Evolutionary conservation across 2,797 vertebrate species (phyloP).

Genomic region (Manis javanica): DNA sequence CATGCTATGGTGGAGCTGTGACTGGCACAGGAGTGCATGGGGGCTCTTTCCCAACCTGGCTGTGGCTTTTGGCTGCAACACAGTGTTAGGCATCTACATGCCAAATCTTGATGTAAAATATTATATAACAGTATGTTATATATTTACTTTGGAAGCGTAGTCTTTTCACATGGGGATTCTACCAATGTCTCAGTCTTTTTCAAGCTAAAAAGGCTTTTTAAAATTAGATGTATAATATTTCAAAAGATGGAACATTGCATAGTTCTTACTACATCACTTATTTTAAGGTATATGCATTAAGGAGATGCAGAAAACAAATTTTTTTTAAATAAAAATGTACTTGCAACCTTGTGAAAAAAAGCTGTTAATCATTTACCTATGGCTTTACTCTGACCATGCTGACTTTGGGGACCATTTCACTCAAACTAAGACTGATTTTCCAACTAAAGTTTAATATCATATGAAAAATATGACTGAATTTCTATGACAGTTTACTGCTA

Average conservation of each 20-base stretch:
- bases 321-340: neutral
- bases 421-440: slow-evolving; percentile 16
- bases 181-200: neutral
- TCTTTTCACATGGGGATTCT: neutral
- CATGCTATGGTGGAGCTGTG: neutral
- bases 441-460: neutral
- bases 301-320: neutral
- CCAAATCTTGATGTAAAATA: neutral
- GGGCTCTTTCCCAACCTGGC: neutral
- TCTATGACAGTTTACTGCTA: slow-evolving; percentile 18
- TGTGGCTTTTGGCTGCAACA: neutral
- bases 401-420: neutral
- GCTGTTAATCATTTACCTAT: neutral
- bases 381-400: neutral
- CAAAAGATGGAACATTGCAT: neutral
- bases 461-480: slow-evolving; percentile 13
- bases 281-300: slow-evolving; percentile 37
- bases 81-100: neutral
- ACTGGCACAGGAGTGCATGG: neutral
- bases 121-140: slow-evolving; percentile 14
- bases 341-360: neutral
- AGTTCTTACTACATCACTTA: neutral
- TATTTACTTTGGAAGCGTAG: neutral
- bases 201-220: neutral
- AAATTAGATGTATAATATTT: slow-evolving; percentile 27